These are phyloP conservation scores for Apamea monoglypha DNA, from an alignment of 2,888 invertebrate genomes.

Conservation along the genomic window DNA sequence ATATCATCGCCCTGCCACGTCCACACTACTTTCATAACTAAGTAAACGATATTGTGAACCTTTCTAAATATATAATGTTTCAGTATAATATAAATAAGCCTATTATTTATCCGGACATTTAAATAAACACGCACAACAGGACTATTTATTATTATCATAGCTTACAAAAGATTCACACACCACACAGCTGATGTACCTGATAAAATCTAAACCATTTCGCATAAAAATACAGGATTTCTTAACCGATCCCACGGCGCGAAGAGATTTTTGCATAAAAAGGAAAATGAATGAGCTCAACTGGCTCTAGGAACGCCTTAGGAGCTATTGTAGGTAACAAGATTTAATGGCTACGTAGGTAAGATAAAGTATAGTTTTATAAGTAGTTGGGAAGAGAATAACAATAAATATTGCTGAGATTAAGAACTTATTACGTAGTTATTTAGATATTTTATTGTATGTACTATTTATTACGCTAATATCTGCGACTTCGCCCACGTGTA, in stretches of 20 bases:
- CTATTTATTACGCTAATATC: too few species aligned
- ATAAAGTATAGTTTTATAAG: slow-evolving; percentile 20
- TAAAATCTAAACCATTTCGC: slow-evolving; percentile 13
- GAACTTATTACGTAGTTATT: too few species aligned
- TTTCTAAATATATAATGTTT: too few species aligned
- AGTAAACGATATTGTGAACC: too few species aligned
- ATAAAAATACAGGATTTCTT: slow-evolving; percentile 30
- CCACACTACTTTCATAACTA: too few species aligned
- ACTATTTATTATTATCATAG: too few species aligned
- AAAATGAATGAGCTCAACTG: slow-evolving; percentile 40
- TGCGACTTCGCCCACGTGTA: too few species aligned
- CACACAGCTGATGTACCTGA: background rate
- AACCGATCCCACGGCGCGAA: slow-evolving; percentile 17
- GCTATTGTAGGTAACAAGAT: slow-evolving; percentile 24
- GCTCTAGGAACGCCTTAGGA: slow-evolving; percentile 12
- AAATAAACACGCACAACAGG: too few species aligned
- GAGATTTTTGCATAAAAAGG: slow-evolving; percentile 37
- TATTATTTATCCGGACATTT: too few species aligned
- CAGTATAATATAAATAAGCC: too few species aligned
- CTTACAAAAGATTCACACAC: background rate
- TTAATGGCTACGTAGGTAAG: slow-evolving; percentile 16
- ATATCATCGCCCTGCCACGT: too few species aligned
- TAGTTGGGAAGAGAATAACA: background rate
- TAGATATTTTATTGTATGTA: too few species aligned
- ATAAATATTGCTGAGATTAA: background rate